Conservation (phyloP, 92 coral and sea anemone species). For the Zoanthus sociatus region DNA sequence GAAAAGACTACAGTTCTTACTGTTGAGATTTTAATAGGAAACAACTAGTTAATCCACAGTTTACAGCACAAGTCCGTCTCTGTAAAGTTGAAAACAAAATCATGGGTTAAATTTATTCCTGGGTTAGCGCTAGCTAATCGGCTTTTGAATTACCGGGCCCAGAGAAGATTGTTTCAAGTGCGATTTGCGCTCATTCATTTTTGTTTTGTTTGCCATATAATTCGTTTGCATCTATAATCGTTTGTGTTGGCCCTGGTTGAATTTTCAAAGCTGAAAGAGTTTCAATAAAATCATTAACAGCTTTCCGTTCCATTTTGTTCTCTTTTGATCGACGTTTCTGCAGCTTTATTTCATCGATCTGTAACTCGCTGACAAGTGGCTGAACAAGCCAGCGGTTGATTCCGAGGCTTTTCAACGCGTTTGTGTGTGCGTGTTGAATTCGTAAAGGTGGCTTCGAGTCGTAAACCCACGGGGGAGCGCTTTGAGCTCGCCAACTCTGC, state of each 20-base stretch:
- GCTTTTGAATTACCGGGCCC: no score
- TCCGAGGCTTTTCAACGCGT: slow-evolving; percentile 76
- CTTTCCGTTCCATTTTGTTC: slow-evolving; percentile 64
- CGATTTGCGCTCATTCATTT: slow-evolving; percentile 13
- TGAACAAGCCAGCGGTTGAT: slow-evolving; percentile 73
- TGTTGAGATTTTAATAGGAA: no score
- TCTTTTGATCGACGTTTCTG: slow-evolving; percentile 73
- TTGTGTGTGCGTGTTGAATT: slow-evolving; percentile 74
- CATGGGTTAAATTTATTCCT: no score
- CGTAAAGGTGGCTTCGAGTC: slow-evolving; percentile 72
- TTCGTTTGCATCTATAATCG: slow-evolving; percentile 62
- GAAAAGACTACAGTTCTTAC: no score
- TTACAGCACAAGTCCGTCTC: no score
- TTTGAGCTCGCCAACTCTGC: slow-evolving; percentile 73
- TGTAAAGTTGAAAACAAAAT: no score
- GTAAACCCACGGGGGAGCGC: slow-evolving; percentile 79
- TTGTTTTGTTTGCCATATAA: slow-evolving; percentile 58
- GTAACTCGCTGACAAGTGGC: slow-evolving; percentile 82
- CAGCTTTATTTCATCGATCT: slow-evolving; percentile 76
- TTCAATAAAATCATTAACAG: slow-evolving; percentile 73
- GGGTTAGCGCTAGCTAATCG: no score
- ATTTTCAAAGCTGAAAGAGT: slow-evolving; percentile 72
- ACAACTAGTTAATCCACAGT: no score
- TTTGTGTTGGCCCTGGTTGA: slow-evolving; percentile 76
- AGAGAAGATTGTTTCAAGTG: no score